Conservation (phyloP, 2,888 invertebrate species). For the Gastrophysa polygoni region DNA sequence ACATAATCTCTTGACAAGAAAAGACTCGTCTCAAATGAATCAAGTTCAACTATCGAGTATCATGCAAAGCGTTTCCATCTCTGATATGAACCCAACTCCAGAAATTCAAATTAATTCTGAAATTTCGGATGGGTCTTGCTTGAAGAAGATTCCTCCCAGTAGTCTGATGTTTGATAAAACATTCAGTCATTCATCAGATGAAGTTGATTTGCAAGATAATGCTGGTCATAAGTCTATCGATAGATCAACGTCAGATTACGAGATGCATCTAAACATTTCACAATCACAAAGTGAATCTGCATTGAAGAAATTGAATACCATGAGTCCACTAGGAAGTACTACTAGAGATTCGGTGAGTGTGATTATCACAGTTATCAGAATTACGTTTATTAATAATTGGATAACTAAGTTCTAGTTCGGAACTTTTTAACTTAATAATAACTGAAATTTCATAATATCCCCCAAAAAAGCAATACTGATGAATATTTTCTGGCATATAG, state of each 20-base stretch:
- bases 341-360: slow-evolving; percentile 65
- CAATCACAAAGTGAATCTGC: slow-evolving; percentile 83
- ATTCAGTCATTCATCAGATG: slow-evolving; percentile 73
- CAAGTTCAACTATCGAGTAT: slow-evolving; percentile 56
- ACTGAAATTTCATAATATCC: no score
- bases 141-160: slow-evolving; percentile 60
- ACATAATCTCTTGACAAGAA: slow-evolving; percentile 56
- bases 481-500: no score
- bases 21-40: slow-evolving; percentile 53
- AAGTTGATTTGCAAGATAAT: slow-evolving; percentile 58
- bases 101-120: slow-evolving; percentile 55
- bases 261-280: slow-evolving; percentile 73
- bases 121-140: slow-evolving; percentile 42
- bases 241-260: slow-evolving; percentile 68
- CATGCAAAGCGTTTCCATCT: slow-evolving; percentile 53
- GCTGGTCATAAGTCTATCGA: slow-evolving; percentile 40
- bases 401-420: no score
- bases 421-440: no score
- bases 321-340: slow-evolving; percentile 72
- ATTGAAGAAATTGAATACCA: slow-evolving; percentile 65
- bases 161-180: slow-evolving; percentile 66
- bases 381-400: no score
- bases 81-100: slow-evolving; percentile 46
- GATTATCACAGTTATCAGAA: no score
- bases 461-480: no score